A percentile compares a stretch with the other conserved stretches of the same genome.
Conservation (phyloP, 1,140 invertebrate species). For the Brachionus sp. region DNA sequence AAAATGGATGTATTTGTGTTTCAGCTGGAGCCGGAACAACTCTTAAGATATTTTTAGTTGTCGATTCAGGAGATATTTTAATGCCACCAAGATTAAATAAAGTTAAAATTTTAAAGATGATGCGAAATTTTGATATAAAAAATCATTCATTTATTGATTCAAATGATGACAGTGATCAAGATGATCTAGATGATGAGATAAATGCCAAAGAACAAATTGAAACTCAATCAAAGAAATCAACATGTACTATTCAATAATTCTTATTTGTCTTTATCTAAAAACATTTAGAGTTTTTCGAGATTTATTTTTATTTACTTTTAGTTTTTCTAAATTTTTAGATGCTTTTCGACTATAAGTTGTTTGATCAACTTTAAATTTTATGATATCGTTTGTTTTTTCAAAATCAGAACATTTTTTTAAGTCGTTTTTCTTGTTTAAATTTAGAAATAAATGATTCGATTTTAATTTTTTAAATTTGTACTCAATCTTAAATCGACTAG, state of each 20-base stretch:
- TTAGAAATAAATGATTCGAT: slow-evolving; percentile 32
- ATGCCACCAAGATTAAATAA: neutral
- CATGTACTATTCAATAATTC: neutral
- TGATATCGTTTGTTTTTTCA: neutral
- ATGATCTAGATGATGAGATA: neutral
- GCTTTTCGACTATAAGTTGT: neutral
- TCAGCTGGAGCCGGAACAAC: neutral
- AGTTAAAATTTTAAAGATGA: slow-evolving; percentile 17
- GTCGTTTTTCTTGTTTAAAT: neutral
- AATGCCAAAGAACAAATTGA: neutral
- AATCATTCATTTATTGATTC: neutral
- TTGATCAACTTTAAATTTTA: neutral
- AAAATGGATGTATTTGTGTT: neutral
- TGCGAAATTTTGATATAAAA: neutral
- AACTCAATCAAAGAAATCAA: neutral
- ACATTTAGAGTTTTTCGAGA: neutral
- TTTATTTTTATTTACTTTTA: neutral
- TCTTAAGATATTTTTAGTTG: neutral
- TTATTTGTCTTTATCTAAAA: neutral
- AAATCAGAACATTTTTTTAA: neutral
- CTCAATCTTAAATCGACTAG: slow-evolving; percentile 10
- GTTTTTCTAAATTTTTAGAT: neutral
- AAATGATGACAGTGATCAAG: neutral
- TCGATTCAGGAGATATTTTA: neutral
- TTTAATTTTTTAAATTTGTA: slow-evolving; percentile 23